Evolutionary conservation across 37 sponge, comb jelly and placozoan species (phyloP), one percentile per base, ranked within the genome.

Genomic region (Spongilla lacustris): DNA sequence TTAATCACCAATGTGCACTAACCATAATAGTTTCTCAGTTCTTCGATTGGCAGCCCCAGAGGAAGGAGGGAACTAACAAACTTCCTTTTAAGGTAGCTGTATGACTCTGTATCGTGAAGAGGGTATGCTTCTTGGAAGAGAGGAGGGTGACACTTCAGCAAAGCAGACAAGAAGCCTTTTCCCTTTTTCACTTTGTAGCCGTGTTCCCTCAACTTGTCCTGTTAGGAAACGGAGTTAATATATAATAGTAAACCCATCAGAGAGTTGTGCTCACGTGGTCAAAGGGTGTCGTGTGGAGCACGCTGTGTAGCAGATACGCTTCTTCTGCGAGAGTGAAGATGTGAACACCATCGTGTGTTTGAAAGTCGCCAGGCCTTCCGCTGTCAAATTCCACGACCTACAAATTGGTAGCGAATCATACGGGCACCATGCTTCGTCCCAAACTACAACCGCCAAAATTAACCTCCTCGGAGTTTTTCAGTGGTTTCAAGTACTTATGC

Each of bases 21-120:
- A 92, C 93, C 93, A 86, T 86, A 93, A 79, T 93, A 93, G 35
- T 90, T 83, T 49, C 93, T 85, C 24, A 93, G 76, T 26, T 35
- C 38, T 26, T 76, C 33, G 13, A 93, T 36, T 71, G 75, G 79
- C 24, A 91, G 31, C 29, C 67, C 73, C 8, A 69, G 50, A 2
- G 91, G 90, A 0, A 93, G 26, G 6, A 93, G 24, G 3, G 84
- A 77, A 46, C 36, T 17, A 33, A 38, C 48, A 74, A 89, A 48
- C 78, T 82, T 81, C 38, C 75, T 67, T 32, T 26, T 36, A 37
- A 89, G 67, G 12, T 37, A 17, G 33, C 31, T 36, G 22, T 31
- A 36, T 35, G 81, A 74, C 2, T 90, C 38, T 2, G 37, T 67
- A 9, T 82, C 4, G 73, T 93, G 93, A 26, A 93, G 75, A 29